Base-by-base conservation (phyloP, 2,888 invertebrate species). In the Theretra japonica region DNA sequence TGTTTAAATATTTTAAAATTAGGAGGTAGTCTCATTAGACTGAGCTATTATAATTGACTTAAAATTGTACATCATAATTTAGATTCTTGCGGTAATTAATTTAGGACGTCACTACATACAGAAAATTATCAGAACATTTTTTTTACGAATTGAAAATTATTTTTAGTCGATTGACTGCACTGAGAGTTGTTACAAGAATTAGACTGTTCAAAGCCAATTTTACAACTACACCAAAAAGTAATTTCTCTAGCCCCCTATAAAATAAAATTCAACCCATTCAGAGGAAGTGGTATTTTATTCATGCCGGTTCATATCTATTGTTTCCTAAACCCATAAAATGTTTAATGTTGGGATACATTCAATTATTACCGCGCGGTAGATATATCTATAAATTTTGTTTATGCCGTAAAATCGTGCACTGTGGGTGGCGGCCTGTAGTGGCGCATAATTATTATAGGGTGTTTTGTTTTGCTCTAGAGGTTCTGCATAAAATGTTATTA, bases 291-390 rank as follows among this genome's bases (percentile, higher is more conserved):
- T 70, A 65, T 28, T 70, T 68, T 70, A 70, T n/a, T 23, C 33
- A 50, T 56, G 60, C 19, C 62, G 19, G 21, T 41, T 53, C 53
- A 65, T 56, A 33, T 41, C 53, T 70, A 70, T 70, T 70, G 59
- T 59, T 65, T 70, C 70, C 70, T 30, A 56, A 65, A 62, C 62
- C 21, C 62, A 70, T 70, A 65, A 70, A 70, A 60, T 70, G 65
- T 65, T 65, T 65, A 65, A 65, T 65, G 65, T 65, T 65, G 23
- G 65, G 23, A 65, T 65, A 65, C 65, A 65, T 65, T 65, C 65
- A 65, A 65, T 65, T 65, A 65, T 65, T 48, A 65, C 65, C 25
- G n/a, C 23, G 65, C 30, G 62, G 60, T 53, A 62, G 60, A 30
- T 30, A 65, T 65, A 33, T 70, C 53, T 62, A 65, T 70, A 65